Conservation (phyloP, 2,888 invertebrate species). For the Scaptomyza tumidula region DNA sequence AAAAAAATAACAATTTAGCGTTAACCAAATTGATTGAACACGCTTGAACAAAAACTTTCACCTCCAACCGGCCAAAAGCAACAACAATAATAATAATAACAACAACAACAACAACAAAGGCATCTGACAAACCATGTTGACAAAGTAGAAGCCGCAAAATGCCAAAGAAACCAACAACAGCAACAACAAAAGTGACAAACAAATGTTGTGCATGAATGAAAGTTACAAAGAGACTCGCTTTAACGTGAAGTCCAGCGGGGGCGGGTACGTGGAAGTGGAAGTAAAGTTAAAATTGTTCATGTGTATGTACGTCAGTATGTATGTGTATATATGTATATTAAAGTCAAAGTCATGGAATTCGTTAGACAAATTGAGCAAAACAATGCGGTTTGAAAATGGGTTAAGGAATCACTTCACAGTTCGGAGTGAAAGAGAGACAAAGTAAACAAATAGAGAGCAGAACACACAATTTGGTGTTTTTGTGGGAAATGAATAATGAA, state of each 20-base stretch:
- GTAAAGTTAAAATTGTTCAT: not conserved
- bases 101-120: slow-evolving; percentile 27
- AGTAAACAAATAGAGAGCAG: not conserved
- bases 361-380: slow-evolving; percentile 43
- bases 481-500: slow-evolving; percentile 63
- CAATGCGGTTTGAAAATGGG: slow-evolving; percentile 48
- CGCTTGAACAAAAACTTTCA: slow-evolving; percentile 76
- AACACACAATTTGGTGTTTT: slow-evolving; percentile 38
- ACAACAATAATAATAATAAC: slow-evolving; percentile 28
- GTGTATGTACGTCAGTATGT: not conserved
- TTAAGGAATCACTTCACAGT: slow-evolving; percentile 33
- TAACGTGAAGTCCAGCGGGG: slow-evolving; percentile 22
- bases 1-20: slow-evolving; percentile 35
- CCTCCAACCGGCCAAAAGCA: slow-evolving; percentile 58
- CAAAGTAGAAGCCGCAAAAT: slow-evolving; percentile 68
- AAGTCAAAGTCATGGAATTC: slow-evolving; percentile 52
- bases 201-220: slow-evolving; percentile 74
- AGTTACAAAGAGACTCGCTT: slow-evolving; percentile 70
- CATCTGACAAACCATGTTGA: slow-evolving; percentile 45
- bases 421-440: not conserved
- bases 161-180: slow-evolving; percentile 48
- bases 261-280: slow-evolving; percentile 4
- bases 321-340: slow-evolving; percentile 8
- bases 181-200: slow-evolving; percentile 37
- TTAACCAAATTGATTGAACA: slow-evolving; percentile 60